Evolutionary conservation across 2,888 invertebrate genomes (phyloP), one percentile per base, ranked within the genome.

Genomic region (Mechanitis messenoides): DNA sequence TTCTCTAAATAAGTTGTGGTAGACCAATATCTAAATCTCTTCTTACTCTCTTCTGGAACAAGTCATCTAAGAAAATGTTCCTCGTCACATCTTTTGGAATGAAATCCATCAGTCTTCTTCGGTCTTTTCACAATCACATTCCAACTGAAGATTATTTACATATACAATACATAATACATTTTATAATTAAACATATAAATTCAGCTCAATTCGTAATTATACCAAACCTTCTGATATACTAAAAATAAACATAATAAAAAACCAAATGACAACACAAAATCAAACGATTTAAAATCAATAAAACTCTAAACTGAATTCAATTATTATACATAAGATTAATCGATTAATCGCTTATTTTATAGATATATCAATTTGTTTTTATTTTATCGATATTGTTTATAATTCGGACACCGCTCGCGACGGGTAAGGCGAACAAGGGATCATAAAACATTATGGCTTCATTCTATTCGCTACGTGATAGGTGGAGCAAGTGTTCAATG

Each of bases 391-490:
- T 76, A 72, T 73, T 60, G 28, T 78, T 89, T 87, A 84, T 85
- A 85, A 87, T 88, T 86, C 88, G 87, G 84, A 79, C 83, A 81
- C 76, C 79, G 83, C 77, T 73, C 88, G 42, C 9, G 7, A 42
- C 42, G 70, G 77, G 87, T 88, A 90, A 81, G 89, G 89, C 81
- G 83, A 77, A 90, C 90, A 90, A 90, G 88, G 83, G 90, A 80
- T 88, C 83, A 81, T 90, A 84, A 90, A 90, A 88, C 84, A 87
- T 90, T 85, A 90, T 86, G 78, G 81, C 78, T 87, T 89, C 84
- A 90, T 90, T 90, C 87, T 89, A 87, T 90, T 87, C 84, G 81
- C 80, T 87, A 90, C 90, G 90, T 90, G 88, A 85, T 87, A 82
- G 85, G 82, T 79, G 83, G 81, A 81, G 81, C 82, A 84, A 81